Conservation (phyloP, 2,797 vertebrate genomes). For the Erethizon dorsatum region DNA sequence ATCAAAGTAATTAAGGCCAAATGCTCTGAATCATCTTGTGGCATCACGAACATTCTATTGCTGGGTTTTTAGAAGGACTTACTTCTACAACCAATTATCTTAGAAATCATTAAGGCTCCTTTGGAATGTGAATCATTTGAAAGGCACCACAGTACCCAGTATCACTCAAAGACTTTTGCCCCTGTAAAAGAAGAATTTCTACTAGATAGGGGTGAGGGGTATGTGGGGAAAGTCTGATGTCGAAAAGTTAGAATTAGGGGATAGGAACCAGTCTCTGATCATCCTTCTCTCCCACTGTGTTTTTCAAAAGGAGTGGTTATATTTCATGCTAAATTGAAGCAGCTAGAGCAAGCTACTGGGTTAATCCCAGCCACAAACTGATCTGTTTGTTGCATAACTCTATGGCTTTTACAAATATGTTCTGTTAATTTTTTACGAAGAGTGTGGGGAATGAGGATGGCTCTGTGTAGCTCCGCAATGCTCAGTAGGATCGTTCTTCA, state of each 20-base stretch:
- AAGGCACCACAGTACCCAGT: constrained; percentile 57
- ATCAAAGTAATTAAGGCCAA: constrained; percentile 87
- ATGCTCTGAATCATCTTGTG: constrained; percentile 86
- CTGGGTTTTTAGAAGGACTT: constrained; percentile 84
- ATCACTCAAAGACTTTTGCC: constrained; percentile 42
- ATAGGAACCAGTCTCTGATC: background rate
- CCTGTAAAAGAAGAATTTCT: constrained; percentile 64
- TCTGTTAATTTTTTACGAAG: background rate
- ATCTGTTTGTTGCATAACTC: constrained; percentile 48
- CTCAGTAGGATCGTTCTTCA: constrained; percentile 2
- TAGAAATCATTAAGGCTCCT: constrained; percentile 83
- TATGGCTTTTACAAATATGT: constrained; percentile 33
- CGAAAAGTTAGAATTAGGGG: constrained; percentile 26
- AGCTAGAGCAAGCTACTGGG: constrained; percentile 10
- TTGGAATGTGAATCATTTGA: constrained; percentile 83
- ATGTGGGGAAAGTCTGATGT: constrained; percentile 59
- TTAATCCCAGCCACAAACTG: constrained; percentile 29
- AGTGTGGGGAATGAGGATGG: background rate
- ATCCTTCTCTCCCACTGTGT: background rate
- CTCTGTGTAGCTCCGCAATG: background rate
- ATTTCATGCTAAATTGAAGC: constrained; percentile 63
- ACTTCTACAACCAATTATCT: constrained; percentile 84
- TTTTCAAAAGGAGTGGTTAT: constrained; percentile 47
- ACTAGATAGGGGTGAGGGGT: background rate
- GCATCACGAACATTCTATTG: constrained; percentile 82